Evolutionary conservation across 2,797 vertebrate genomes (phyloP).

Genomic region (Thaleichthys pacificus): DNA sequence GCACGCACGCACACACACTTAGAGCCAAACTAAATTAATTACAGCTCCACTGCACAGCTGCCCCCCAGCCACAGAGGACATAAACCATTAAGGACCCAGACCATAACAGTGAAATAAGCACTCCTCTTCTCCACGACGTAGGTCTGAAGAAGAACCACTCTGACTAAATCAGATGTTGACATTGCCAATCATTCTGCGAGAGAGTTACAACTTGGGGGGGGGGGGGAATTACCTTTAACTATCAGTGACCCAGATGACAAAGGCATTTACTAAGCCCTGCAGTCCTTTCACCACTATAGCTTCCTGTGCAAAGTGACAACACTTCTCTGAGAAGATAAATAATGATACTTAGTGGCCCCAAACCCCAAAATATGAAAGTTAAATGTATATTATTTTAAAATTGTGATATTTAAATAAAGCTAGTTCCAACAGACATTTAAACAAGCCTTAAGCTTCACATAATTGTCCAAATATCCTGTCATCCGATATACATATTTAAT

Average conservation of each 20-base stretch:
- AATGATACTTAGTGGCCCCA: not conserved
- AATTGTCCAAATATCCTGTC: not conserved
- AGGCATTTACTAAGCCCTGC: not conserved
- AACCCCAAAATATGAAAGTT: not conserved
- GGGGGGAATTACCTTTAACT: not conserved
- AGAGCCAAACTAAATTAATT: not conserved
- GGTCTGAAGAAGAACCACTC: not conserved
- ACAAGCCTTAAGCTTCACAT: not conserved
- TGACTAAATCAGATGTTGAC: too few species aligned
- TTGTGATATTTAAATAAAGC: not conserved
- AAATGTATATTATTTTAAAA: constrained; percentile 4
- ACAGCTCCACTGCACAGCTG: constrained; percentile 28
- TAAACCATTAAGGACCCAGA: constrained; percentile 46
- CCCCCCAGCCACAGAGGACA: constrained; percentile 16
- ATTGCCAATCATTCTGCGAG: too few species aligned
- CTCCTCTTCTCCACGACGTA: not conserved
- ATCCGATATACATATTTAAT: not conserved
- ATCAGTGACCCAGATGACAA: not conserved
- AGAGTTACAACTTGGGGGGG: too few species aligned
- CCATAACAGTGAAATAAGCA: constrained; percentile 25
- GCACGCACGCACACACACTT: constrained; percentile 15
- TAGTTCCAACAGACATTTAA: not conserved
- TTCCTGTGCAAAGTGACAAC: not conserved
- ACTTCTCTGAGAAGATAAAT: not conserved
- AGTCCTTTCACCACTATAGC: not conserved